Evolutionary conservation across 2,888 invertebrate species (phyloP).

Genomic region (Molorchus minor): DNA sequence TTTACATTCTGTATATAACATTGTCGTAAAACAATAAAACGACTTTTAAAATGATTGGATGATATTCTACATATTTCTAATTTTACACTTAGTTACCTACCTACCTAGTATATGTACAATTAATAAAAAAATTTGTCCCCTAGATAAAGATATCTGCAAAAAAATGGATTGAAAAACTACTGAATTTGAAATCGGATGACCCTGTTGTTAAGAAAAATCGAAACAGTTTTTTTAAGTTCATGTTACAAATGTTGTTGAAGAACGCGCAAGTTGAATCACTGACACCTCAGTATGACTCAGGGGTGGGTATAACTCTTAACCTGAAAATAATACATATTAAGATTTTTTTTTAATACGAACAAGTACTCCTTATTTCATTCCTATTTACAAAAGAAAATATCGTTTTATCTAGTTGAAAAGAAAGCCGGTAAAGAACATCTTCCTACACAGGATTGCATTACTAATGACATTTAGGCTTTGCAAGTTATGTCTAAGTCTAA

Average conservation of each 20-base stretch:
- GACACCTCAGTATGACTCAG: constrained; percentile 26
- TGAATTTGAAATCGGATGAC: constrained; percentile 61
- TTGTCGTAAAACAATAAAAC: too few species aligned
- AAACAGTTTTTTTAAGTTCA: constrained; percentile 67
- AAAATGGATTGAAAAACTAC: constrained; percentile 63
- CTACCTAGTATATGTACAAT: constrained; percentile 30
- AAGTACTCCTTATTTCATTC: too few species aligned
- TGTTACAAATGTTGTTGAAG: constrained; percentile 59
- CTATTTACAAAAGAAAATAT: too few species aligned
- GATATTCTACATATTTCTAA: too few species aligned
- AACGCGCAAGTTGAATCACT: constrained; percentile 47
- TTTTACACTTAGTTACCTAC: constrained; percentile 11
- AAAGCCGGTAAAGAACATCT: too few species aligned
- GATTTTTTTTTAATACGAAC: too few species aligned
- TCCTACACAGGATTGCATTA: too few species aligned
- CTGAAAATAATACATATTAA: constrained; percentile 26
- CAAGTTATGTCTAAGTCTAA: too few species aligned
- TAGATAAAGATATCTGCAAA: constrained; percentile 62
- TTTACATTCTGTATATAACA: too few species aligned
- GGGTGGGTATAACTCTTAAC: constrained; percentile 23
- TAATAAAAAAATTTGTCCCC: constrained; percentile 3
- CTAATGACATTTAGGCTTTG: too few species aligned
- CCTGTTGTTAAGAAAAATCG: constrained; percentile 65
- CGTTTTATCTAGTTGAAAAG: too few species aligned
- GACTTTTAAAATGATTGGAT: too few species aligned